phyloP scores from a whole-genome alignment of 2,888 invertebrate genomes.

The Sturmia bella region DNA sequence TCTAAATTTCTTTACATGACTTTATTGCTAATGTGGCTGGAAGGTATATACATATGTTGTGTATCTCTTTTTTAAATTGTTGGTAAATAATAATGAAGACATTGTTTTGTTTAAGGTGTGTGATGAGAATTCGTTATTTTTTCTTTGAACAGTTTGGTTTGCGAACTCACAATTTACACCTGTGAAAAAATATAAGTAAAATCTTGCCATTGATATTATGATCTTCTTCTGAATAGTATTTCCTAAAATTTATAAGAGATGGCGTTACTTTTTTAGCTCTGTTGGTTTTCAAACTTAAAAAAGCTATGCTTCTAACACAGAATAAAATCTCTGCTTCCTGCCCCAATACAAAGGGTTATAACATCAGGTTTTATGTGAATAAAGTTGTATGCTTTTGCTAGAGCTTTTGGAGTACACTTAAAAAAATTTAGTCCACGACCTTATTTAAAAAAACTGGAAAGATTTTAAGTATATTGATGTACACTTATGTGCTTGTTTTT shows the following conservation, averaged over 20 bases:
- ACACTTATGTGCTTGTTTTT: too few relatives aligned
- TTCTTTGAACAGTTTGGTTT: constrained; percentile 7
- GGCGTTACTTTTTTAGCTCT: constrained; percentile 37
- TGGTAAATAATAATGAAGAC: constrained; percentile 73
- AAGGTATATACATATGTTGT: too few relatives aligned
- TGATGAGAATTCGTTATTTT: constrained; percentile 64
- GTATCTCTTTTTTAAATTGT: constrained; percentile 71
- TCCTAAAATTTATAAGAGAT: constrained; percentile 37
- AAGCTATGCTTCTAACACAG: too few relatives aligned
- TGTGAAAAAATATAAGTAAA: constrained; percentile 19
- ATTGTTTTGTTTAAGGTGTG: constrained; percentile 68
- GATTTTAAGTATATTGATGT: too few relatives aligned
- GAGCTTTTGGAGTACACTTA: constrained; percentile 41
- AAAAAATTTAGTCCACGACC: too few relatives aligned
- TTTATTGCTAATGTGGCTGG: constrained; percentile 29
- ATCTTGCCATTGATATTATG: not conserved
- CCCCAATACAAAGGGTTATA: too few relatives aligned
- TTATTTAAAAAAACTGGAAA: too few relatives aligned
- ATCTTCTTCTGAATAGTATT: not conserved
- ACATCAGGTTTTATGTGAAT: too few relatives aligned
- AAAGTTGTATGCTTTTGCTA: not conserved
- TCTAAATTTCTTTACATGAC: constrained; percentile 27
- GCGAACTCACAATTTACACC: constrained; percentile 17
- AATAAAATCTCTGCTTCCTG: too few relatives aligned
- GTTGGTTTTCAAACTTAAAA: not conserved